A percentile compares a stretch with the other conserved stretches of the same genome.
Conservation (phyloP, 2,113 vertebrate species). For the Psilopsiagon aurifrons region DNA sequence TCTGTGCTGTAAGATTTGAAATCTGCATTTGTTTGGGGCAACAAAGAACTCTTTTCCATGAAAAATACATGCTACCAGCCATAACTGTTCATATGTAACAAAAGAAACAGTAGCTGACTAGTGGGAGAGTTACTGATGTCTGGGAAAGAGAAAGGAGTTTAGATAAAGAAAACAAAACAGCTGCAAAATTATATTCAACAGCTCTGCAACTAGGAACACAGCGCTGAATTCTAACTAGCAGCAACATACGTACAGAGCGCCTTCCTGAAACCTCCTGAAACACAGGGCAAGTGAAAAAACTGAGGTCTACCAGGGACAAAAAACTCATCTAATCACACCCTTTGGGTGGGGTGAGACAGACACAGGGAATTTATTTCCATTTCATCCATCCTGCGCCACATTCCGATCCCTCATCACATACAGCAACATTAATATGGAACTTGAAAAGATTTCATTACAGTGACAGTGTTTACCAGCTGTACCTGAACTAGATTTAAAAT, state of each 20-base stretch:
- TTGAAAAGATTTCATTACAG: background rate
- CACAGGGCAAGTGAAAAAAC: background rate
- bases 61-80: background rate
- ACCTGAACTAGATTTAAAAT: background rate
- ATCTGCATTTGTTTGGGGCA: background rate
- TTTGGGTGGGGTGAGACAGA: background rate
- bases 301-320: background rate
- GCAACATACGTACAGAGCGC: background rate
- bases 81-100: background rate
- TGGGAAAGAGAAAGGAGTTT: conserved; percentile 5
- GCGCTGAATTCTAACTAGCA: background rate
- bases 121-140: background rate
- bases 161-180: conserved; percentile 33
- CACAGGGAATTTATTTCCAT: background rate
- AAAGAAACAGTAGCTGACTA: background rate
- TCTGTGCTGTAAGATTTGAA: background rate
- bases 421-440: accelerated
- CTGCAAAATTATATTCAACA: conserved; percentile 16
- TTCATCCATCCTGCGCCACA: background rate
- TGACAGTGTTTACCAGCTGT: background rate
- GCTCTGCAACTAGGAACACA: background rate
- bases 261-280: background rate
- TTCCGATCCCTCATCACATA: background rate
- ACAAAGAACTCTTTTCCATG: background rate
- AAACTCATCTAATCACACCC: background rate